phyloP scores from a whole-genome alignment of 1,140 invertebrate species.

The Gryllus bimaculatus region DNA sequence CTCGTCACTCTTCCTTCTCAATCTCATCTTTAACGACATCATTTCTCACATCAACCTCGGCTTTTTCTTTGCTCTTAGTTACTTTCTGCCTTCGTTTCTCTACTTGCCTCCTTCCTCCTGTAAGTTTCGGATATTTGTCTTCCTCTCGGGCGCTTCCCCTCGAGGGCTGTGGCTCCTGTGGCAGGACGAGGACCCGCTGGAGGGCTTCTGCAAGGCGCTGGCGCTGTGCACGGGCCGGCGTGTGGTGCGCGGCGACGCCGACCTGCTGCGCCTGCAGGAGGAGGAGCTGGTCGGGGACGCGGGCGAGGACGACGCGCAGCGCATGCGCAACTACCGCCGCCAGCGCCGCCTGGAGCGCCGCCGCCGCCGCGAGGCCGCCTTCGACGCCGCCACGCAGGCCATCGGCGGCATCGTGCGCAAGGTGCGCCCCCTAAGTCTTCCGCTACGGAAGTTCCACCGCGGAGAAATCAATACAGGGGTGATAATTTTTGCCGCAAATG shows the following conservation, averaged over 20 bases:
- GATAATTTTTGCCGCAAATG: too few species aligned
- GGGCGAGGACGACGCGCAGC: neutral
- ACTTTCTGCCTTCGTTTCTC: too few species aligned
- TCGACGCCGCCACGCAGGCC: neutral
- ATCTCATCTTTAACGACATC: too few species aligned
- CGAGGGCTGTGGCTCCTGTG: neutral
- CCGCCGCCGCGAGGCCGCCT: neutral
- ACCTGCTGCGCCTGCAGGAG: neutral
- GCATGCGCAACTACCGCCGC: neutral
- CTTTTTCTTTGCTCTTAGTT: too few species aligned
- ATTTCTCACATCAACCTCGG: too few species aligned
- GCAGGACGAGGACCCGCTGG: neutral
- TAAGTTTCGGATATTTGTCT: too few species aligned
- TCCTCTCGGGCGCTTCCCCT: too few species aligned
- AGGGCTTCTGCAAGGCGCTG: neutral
- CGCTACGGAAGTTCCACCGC: too few species aligned
- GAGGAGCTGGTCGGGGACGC: neutral
- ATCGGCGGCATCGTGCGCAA: neutral
- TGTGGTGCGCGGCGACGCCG: neutral
- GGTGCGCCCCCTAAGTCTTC: neutral
- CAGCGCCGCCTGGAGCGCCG: neutral
- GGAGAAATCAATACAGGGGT: too few species aligned
- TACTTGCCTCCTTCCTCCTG: too few species aligned
- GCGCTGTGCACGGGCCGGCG: neutral
- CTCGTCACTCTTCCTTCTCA: too few species aligned